phyloP scores from a whole-genome alignment of 1,140 invertebrate genomes.

The Anoplolepis gracilipes region DNA sequence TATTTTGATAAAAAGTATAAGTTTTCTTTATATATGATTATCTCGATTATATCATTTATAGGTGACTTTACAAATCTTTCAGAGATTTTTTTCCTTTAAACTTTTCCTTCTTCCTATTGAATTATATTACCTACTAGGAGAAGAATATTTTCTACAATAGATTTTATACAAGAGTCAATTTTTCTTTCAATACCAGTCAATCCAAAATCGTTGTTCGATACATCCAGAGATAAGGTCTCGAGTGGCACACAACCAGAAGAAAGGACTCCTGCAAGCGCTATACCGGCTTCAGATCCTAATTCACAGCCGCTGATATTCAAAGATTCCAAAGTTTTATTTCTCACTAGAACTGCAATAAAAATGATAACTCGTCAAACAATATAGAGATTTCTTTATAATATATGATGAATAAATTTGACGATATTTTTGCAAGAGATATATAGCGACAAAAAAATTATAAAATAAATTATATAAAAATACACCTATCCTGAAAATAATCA shows the following conservation, averaged over 20 bases:
- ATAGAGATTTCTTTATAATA: neutral
- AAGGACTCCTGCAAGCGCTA: slow-evolving; percentile 75
- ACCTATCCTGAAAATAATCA: neutral
- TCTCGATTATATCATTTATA: neutral
- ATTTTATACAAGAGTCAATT: neutral
- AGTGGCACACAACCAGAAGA: slow-evolving; percentile 68
- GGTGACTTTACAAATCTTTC: neutral
- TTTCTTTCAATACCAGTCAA: slow-evolving; percentile 71
- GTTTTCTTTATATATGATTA: neutral
- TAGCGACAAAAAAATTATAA: neutral
- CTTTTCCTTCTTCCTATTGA: neutral
- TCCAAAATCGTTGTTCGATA: slow-evolving; percentile 81
- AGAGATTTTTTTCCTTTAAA: neutral
- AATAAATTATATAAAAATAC: neutral
- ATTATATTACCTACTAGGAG: neutral
- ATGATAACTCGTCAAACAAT: neutral
- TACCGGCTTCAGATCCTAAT: slow-evolving; percentile 72
- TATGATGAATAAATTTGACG: neutral
- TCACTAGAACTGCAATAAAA: slow-evolving; percentile 75
- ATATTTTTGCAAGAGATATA: neutral
- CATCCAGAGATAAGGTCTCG: slow-evolving; percentile 69
- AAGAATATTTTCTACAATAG: neutral
- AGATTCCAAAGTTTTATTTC: slow-evolving; percentile 73
- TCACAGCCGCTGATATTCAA: slow-evolving; percentile 80
- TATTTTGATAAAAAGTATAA: neutral